Percentiles rank a stretch among this genome's conserved stretches.
Evolutionary conservation across 2,888 invertebrate genomes (phyloP).

Genomic region (Clostera curtula): DNA sequence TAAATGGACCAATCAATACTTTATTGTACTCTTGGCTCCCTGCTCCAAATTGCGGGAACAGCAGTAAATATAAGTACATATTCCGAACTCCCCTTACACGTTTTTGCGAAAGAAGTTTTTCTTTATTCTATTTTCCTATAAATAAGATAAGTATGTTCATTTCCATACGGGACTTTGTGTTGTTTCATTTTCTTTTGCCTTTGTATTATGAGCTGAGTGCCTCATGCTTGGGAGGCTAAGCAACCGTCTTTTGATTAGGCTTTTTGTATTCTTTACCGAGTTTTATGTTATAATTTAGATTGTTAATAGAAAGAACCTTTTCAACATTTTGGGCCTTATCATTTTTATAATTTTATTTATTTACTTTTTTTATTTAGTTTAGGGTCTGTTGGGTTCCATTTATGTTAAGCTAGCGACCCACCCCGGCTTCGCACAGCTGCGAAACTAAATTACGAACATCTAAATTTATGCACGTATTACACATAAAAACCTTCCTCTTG

Average conservation of each 20-base stretch:
- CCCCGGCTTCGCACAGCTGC: too few species aligned
- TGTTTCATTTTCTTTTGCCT: slow-evolving; percentile 4
- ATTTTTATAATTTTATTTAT: too few species aligned
- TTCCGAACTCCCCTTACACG: slow-evolving; percentile 17
- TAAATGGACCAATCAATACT: slow-evolving; percentile 54
- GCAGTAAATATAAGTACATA: slow-evolving; percentile 23
- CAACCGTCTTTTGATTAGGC: neutral
- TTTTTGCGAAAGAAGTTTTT: slow-evolving; percentile 23
- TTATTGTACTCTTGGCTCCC: slow-evolving; percentile 41
- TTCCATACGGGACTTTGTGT: slow-evolving; percentile 16
- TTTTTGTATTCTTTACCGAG: neutral
- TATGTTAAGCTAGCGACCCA: too few species aligned
- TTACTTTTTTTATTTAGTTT: too few species aligned
- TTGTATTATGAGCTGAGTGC: neutral
- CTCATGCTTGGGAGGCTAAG: neutral
- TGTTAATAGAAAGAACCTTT: neutral
- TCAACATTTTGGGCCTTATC: too few species aligned
- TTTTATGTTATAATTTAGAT: neutral
- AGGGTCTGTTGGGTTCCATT: too few species aligned
- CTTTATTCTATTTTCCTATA: slow-evolving; percentile 18
- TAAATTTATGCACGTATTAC: too few species aligned
- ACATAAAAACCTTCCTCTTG: too few species aligned
- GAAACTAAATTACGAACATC: too few species aligned
- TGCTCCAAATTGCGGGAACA: slow-evolving; percentile 22
- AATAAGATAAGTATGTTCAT: slow-evolving; percentile 15